Evolutionary conservation across 2,888 invertebrate genomes (phyloP).

Genomic region (Crossocerus cetratus): DNA sequence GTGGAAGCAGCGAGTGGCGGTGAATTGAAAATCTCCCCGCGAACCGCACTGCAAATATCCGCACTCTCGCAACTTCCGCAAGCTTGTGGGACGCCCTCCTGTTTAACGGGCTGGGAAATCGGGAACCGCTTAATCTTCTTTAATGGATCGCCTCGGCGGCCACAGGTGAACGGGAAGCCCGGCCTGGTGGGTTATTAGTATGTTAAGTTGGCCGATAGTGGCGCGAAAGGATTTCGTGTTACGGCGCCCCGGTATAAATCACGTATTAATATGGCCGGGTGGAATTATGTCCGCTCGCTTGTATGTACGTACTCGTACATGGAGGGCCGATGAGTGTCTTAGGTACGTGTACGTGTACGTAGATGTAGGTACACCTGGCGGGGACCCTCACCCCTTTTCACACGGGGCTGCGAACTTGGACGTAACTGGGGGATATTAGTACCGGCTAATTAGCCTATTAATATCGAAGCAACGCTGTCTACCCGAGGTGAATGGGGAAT

Average conservation of each 20-base stretch:
- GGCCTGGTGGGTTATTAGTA: neutral
- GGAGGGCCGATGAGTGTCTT: constrained; percentile 26
- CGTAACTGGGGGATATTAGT: constrained; percentile 49
- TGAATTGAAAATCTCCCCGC: neutral
- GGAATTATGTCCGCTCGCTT: constrained; percentile 17
- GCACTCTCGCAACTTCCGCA: neutral
- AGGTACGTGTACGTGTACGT: constrained; percentile 1
- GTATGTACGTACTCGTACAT: constrained; percentile 14
- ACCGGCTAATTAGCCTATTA: constrained; percentile 55
- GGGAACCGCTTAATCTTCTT: neutral
- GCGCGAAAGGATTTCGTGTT: constrained; percentile 18
- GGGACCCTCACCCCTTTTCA: constrained; percentile 14
- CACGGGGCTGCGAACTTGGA: constrained; percentile 30
- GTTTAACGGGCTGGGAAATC: neutral
- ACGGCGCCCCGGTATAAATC: constrained; percentile 15
- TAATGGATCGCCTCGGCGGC: constrained; percentile 1
- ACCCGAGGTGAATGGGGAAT: constrained; percentile 39
- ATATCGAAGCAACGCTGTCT: constrained; percentile 45
- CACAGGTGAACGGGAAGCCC: constrained; percentile 4
- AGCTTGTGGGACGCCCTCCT: neutral
- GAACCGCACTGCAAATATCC: neutral
- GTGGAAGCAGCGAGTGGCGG: neutral
- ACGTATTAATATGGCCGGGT: constrained; percentile 17
- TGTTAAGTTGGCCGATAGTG: constrained; percentile 14
- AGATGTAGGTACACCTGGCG: too few relatives aligned